Evolutionary conservation across 2,888 invertebrate genomes (phyloP).

Genomic region (Eristalis pertinax): DNA sequence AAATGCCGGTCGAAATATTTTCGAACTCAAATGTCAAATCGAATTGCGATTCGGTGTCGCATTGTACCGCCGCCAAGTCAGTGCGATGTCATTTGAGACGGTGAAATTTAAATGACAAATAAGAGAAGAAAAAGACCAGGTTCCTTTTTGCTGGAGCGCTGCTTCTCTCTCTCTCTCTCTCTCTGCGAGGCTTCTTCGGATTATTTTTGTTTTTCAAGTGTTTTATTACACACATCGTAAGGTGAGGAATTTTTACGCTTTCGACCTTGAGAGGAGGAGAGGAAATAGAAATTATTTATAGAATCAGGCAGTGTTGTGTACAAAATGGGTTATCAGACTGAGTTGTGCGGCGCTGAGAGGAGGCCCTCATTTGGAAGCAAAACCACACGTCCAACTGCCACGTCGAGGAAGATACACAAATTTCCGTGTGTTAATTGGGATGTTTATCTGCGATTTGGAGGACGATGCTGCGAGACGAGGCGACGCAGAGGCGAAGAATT

Average conservation of each 20-base stretch:
- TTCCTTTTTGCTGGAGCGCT: not conserved
- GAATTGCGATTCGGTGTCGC: slow-evolving; percentile 48
- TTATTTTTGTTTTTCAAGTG: slow-evolving; percentile 6
- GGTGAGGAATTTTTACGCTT: slow-evolving; percentile 40
- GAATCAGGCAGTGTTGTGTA: not conserved
- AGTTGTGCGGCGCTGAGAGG: not conserved
- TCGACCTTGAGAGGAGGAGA: slow-evolving; percentile 32
- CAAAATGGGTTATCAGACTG: not conserved
- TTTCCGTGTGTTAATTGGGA: not conserved
- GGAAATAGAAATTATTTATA: slow-evolving; percentile 32
- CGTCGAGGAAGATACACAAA: not conserved
- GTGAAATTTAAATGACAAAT: not conserved
- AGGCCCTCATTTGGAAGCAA: not conserved
- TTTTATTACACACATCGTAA: slow-evolving; percentile 25
- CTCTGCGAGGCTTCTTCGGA: not conserved
- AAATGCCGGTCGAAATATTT: slow-evolving; percentile 11
- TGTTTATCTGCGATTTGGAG: not conserved
- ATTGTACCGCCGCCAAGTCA: slow-evolving; percentile 30
- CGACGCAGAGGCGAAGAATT: not conserved
- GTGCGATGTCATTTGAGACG: slow-evolving; percentile 19
- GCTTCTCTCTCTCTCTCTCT: too few species aligned
- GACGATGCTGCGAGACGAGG: not conserved
- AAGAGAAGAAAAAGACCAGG: not conserved
- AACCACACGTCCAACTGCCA: too few species aligned
- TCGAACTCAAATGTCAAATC: slow-evolving; percentile 37